Evolutionary conservation across 2,888 invertebrate genomes (phyloP).

Genomic region (Melanophora roralis): DNA sequence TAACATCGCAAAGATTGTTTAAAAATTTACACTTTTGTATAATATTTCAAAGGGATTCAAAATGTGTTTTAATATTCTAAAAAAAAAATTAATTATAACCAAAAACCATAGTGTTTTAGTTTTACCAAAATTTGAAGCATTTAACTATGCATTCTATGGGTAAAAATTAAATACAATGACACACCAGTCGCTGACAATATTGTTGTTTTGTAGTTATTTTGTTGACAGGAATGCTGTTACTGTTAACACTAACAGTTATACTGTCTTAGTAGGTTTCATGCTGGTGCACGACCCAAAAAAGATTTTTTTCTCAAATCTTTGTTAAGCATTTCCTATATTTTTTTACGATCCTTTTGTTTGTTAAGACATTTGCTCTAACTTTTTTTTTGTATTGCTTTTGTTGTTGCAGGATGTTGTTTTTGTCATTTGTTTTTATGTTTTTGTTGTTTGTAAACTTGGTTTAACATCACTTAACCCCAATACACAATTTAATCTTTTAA

Average conservation of each 20-base stretch:
- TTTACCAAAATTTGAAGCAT: not conserved
- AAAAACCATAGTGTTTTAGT: too few species aligned
- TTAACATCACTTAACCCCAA: constrained; percentile 66
- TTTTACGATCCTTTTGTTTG: constrained; percentile 43
- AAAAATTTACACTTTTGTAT: too few species aligned
- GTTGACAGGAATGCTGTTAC: not conserved
- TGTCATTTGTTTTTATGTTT: constrained; percentile 25
- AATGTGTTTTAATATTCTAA: too few species aligned
- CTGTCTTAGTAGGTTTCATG: constrained; percentile 18
- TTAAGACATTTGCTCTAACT: constrained; percentile 36
- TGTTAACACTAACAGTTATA: not conserved
- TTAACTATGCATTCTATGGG: constrained; percentile 11
- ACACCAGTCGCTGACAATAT: constrained; percentile 10
- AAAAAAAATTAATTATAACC: too few species aligned
- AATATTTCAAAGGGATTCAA: too few species aligned
- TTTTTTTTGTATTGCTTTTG: constrained; percentile 52
- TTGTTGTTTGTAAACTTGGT: constrained; percentile 49
- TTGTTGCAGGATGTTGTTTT: not conserved
- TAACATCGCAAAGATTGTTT: too few species aligned
- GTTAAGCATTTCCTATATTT: constrained; percentile 27
- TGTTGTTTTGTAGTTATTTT: not conserved
- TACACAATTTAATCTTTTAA: constrained; percentile 67
- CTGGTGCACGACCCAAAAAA: constrained; percentile 13
- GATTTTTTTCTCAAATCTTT: constrained; percentile 40
- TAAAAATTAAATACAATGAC: not conserved